Evolutionary conservation across 2,113 vertebrate species (phyloP).

Genomic region (Ailurus styani): DNA sequence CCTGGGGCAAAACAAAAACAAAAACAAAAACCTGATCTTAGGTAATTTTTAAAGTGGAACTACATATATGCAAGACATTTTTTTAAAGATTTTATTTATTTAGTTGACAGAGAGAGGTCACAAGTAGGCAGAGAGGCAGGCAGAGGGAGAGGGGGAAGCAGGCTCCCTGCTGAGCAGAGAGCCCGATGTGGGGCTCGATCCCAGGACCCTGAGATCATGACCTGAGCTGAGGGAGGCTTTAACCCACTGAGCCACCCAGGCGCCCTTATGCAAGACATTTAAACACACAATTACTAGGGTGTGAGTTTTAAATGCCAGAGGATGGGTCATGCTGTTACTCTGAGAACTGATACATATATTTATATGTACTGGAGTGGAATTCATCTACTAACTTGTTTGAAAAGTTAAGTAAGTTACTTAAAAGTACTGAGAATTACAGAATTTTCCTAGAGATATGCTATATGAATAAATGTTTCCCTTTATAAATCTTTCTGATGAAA

Average conservation of each 20-base stretch:
- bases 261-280: conserved; percentile 28
- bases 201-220: no score
- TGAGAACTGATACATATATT: background rate
- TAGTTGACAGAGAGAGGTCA: no score
- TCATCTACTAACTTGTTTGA: background rate
- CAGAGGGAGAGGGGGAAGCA: no score
- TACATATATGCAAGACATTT: conserved; percentile 16
- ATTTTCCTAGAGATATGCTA: background rate
- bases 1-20: no score
- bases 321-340: background rate
- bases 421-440: background rate
- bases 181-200: no score
- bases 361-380: background rate
- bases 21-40: background rate
- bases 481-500: conserved; percentile 11
- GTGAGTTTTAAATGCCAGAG: background rate
- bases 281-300: background rate
- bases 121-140: no score
- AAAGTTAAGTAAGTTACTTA: conserved; percentile 31
- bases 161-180: no score
- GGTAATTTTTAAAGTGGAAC: conserved; percentile 38
- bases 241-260: no score
- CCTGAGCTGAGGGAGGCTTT: no score
- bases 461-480: background rate
- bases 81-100: no score